These are phyloP conservation scores for Limenitis camilla DNA, from an alignment of 2,888 invertebrate species.

Conservation along the genomic window DNA sequence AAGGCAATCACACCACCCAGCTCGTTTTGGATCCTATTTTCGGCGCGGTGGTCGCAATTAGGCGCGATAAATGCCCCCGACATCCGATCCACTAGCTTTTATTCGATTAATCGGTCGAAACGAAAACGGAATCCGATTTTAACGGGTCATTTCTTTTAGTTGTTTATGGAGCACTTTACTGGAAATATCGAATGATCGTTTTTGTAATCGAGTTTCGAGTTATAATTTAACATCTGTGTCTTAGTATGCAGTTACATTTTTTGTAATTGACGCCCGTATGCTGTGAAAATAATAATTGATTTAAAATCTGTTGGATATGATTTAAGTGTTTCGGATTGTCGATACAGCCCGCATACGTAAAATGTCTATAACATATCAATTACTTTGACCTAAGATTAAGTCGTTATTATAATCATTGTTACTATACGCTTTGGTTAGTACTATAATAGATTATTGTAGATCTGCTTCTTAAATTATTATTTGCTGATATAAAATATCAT, in stretches of 20 bases:
- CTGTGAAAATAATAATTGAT: constrained; percentile 39
- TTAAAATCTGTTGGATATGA: constrained; percentile 53
- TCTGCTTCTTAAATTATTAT: too few species aligned
- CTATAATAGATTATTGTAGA: constrained; percentile 9
- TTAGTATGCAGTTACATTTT: background rate
- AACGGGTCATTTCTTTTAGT: constrained; percentile 54
- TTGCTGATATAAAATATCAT: too few species aligned
- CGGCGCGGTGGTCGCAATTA: constrained; percentile 65
- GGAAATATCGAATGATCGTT: constrained; percentile 38
- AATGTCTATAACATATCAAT: constrained; percentile 63
- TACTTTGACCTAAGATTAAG: constrained; percentile 58
- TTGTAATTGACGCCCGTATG: constrained; percentile 47
- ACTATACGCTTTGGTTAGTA: constrained; percentile 50
- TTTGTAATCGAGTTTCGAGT: constrained; percentile 5
- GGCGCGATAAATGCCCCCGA: constrained; percentile 64
- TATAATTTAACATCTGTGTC: constrained; percentile 4
- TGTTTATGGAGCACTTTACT: constrained; percentile 55
- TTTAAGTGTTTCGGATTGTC: constrained; percentile 34
- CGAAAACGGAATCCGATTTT: constrained; percentile 57
- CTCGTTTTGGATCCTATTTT: constrained; percentile 47
- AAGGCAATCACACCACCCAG: constrained; percentile 52
- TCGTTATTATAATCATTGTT: too few species aligned
- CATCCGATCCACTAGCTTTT: constrained; percentile 56
- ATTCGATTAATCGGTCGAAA: constrained; percentile 61
- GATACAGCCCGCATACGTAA: constrained; percentile 61